These are phyloP conservation scores for Drosophila watanabei DNA, from an alignment of 1,140 invertebrate species.

Conservation along the genomic window DNA sequence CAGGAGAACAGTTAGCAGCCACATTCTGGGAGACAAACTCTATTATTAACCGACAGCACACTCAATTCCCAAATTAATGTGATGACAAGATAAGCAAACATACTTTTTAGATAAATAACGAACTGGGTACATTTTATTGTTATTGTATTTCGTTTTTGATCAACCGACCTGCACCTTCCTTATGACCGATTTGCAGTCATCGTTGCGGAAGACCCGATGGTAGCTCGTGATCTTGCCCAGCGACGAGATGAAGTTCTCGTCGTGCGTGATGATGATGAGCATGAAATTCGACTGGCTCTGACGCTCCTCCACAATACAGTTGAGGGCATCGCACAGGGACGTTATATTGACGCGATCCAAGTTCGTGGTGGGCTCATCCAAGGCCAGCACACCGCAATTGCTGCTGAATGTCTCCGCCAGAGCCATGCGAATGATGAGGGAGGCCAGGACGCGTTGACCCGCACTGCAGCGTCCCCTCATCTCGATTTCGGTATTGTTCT, in stretches of 20 bases:
- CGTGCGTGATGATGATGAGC: conserved; percentile 98
- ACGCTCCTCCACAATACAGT: conserved; percentile 89
- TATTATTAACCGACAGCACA: not conserved
- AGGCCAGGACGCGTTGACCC: conserved; percentile 98
- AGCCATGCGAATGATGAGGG: conserved; percentile 97
- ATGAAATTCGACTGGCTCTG: conserved; percentile 94
- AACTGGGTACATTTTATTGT: conserved; percentile 23
- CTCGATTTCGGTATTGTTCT: conserved; percentile 93
- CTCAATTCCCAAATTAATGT: conserved; percentile 13
- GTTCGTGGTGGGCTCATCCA: conserved; percentile 99
- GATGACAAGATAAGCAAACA: conserved; percentile 16
- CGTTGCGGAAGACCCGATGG: conserved; percentile 90
- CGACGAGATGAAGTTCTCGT: conserved; percentile 95
- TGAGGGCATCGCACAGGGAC: conserved; percentile 94
- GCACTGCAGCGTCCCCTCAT: conserved; percentile 99
- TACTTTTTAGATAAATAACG: conserved; percentile 21
- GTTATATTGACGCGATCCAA: conserved; percentile 96
- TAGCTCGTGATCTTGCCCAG: conserved; percentile 91
- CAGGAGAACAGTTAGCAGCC: conserved; percentile 27
- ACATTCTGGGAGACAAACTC: conserved; percentile 3
- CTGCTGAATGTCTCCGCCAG: conserved; percentile 97
- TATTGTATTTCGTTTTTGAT: conserved; percentile 17
- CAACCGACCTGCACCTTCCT: conserved; percentile 56
- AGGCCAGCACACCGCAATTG: conserved; percentile 97
- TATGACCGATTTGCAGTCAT: conserved; percentile 87